Base-by-base conservation (phyloP, 2,888 invertebrate genomes). In the Phengaris arion region DNA sequence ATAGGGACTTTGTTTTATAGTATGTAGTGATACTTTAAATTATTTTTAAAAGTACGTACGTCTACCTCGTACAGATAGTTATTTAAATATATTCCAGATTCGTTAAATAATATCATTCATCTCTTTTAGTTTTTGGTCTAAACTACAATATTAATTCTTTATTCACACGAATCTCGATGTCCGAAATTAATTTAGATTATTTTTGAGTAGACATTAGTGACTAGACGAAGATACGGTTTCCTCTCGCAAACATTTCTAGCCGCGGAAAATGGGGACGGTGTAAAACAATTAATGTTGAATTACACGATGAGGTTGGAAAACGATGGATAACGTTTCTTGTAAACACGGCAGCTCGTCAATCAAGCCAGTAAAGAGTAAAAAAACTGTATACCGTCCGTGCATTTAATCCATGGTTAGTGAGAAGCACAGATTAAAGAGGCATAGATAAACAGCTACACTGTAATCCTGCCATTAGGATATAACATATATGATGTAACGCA, bases 221-320 rank as follows among this genome's bases (percentile, higher is more conserved):
- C 3, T 22, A 59, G 59, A 10, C 59, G 10, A 22, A 59, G 9
- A 59, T 22, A 59, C 22, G 59, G 59, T 59, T 59, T 59, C 15
- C 22, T 22, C 22, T 59, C 15, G 22, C 59, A 59, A 59, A 22
- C 59, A 22, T 15, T 15, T 9, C 9, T 15, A 9, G 15, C 15
- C 59, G n/a, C 15, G 59, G 59, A 10, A 59, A 59, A 59, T 59
- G 59, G 8, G 22, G 59, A 8, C 59, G 59, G 9, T 59, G 22
- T 59, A 22, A 59, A 22, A 59, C 59, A 59, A 22, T 22, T 22
- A 59, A 59, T 22, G 22, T 59, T 59, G 59, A 59, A 59, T 59
- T 59, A 59, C 59, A 22, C 22, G 10, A 59, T 59, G 59, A 15
- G 59, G 22, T 59, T 15, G 59, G 57, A 57, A 57, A 57, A 57